Base-by-base conservation (phyloP, 1,140 invertebrate species). In the Eubasilissa regina region DNA sequence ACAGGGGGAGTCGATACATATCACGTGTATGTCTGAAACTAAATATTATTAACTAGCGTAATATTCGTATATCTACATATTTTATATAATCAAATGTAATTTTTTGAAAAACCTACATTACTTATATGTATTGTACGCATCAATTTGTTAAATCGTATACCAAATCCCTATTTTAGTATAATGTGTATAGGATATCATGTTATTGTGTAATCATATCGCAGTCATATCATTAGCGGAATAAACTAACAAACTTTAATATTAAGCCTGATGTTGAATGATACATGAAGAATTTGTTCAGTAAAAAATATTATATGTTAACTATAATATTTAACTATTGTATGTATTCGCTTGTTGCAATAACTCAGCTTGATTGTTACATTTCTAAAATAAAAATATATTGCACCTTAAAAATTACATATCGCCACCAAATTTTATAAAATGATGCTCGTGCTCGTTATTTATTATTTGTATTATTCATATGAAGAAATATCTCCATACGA, bases 1-100 rank as follows among this genome's bases (percentile, higher is more conserved):
- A 82, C 78, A 80, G 79, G 81, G 81, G 81, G 81, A 80, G 76
- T 83, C 81, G 81, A 83, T 80, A 83, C 81, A 83, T 83, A 83
- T 83, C 81, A 80, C 64, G 53, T 64, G 73, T 72, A 75, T 80
- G 79, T 80, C 79, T 83, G 77, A 80, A 80, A 82, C 77, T 81
- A 73, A 73, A 55, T 72, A 78, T 75, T 68, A 72, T 75, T 62
- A 76, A 60, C 77, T 77, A 72, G 75, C 44, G 64, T 77, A 62
- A 70, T 73, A 77, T 44, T 60, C 35, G 72, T 58, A 74, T 74
- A 79, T 45, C 60, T 53, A 80, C 60, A 83, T 83, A 83, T 82
- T 82, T 82, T 82, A 79, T 83, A 83, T 80, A 72, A 78, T 80
- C 75, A 72, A 74, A 45, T 80, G 76, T 83, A 76, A 83, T 80